phyloP scores from a whole-genome alignment of 2,113 vertebrate species.

The Hyperopisus bebe region DNA sequence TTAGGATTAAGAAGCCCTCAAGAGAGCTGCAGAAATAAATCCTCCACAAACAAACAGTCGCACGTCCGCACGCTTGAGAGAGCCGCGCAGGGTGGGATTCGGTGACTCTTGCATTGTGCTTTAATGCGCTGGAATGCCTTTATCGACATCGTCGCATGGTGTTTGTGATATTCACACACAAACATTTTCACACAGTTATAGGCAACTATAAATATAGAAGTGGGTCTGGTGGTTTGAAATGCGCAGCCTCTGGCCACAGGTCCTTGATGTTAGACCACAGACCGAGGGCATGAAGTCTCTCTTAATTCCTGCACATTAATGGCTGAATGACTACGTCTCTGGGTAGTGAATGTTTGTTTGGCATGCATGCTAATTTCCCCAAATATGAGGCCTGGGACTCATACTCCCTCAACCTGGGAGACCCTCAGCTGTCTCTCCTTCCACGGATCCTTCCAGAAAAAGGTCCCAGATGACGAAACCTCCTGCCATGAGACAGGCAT shows the following conservation, averaged over 20 bases:
- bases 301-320: conserved; percentile 37
- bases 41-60: conserved; percentile 31
- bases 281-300: conserved; percentile 41
- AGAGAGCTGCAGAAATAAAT: conserved; percentile 43
- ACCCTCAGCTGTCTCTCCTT: background rate
- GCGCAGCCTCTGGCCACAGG: background rate
- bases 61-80: conserved; percentile 20
- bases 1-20: conserved; percentile 47
- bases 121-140: background rate
- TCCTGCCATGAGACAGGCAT: background rate
- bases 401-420: background rate
- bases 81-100: conserved; percentile 14
- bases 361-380: conserved; percentile 46
- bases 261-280: background rate
- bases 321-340: conserved; percentile 45
- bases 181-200: background rate
- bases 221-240: background rate
- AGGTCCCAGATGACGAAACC: background rate
- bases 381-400: conserved; percentile 37
- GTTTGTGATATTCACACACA: background rate
- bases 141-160: background rate
- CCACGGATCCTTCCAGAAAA: background rate
- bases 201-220: background rate
- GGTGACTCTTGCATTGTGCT: background rate
- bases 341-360: conserved; percentile 34